Evolutionary conservation across 2,888 invertebrate genomes (phyloP).

Genomic region (Ectemnius lituratus): DNA sequence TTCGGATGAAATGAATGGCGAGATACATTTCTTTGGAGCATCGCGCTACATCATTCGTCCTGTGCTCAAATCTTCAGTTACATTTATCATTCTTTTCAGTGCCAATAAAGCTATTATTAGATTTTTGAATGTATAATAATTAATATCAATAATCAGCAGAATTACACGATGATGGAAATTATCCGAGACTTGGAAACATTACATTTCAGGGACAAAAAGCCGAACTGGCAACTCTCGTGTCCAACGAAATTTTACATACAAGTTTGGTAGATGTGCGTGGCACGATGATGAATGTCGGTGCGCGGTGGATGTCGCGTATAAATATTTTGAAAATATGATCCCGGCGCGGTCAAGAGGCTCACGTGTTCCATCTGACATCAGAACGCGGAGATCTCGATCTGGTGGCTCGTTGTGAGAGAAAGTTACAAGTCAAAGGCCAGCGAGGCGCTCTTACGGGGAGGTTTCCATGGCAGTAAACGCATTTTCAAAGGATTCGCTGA

Average conservation of each 20-base stretch:
- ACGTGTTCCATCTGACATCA: slow-evolving; percentile 23
- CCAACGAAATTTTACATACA: too few species aligned
- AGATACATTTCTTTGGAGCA: neutral
- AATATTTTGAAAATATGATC: slow-evolving; percentile 31
- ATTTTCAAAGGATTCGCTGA: slow-evolving; percentile 48
- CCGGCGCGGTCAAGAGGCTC: slow-evolving; percentile 2
- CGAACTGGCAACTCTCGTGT: too few species aligned
- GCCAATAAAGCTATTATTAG: too few species aligned
- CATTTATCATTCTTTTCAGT: too few species aligned
- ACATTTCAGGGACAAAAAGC: too few species aligned
- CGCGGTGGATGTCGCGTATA: slow-evolving; percentile 9
- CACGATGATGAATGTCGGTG: neutral
- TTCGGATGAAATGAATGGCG: neutral
- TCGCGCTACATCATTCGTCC: too few species aligned
- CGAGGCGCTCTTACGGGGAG: slow-evolving; percentile 37
- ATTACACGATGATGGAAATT: too few species aligned
- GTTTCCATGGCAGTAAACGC: slow-evolving; percentile 39
- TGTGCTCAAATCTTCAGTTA: too few species aligned
- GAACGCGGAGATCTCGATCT: slow-evolving; percentile 34
- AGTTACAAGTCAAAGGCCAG: slow-evolving; percentile 56
- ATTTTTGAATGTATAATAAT: too few species aligned
- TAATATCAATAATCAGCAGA: too few species aligned
- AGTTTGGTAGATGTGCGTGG: slow-evolving; percentile 11
- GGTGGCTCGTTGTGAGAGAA: slow-evolving; percentile 40
- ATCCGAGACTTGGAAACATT: too few species aligned